phyloP scores from a whole-genome alignment of 2,888 invertebrate genomes.

The Lasius fuliginosus region DNA sequence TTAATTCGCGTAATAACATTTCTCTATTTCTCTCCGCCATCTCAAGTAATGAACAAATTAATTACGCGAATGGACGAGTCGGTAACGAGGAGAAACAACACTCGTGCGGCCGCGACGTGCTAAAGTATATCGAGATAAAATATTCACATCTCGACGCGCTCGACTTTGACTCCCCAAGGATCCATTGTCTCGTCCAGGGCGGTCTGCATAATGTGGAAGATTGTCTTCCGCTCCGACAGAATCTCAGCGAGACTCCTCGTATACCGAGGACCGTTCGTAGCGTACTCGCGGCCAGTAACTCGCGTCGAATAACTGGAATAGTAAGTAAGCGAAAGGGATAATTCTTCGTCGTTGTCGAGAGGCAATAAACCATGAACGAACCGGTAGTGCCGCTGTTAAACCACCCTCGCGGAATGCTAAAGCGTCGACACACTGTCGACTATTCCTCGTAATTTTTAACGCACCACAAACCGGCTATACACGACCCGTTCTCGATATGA shows the following conservation, averaged over 20 bases:
- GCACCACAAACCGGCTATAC: conserved; percentile 5
- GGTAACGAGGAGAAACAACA: not conserved
- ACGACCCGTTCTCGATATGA: not conserved
- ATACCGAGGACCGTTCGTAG: conserved; percentile 96
- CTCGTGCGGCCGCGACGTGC: not conserved
- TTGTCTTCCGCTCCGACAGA: conserved; percentile 96
- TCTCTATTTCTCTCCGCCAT: not conserved
- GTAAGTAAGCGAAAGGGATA: conserved; percentile 51
- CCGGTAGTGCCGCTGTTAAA: conserved; percentile 19
- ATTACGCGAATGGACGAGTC: conserved; percentile 18
- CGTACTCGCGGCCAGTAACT: conserved; percentile 93
- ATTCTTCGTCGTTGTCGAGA: not conserved
- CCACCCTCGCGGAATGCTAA: conserved; percentile 19
- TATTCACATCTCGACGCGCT: conserved; percentile 97
- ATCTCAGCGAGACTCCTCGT: conserved; percentile 96
- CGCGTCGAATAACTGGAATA: conserved; percentile 92
- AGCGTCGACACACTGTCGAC: conserved; percentile 39
- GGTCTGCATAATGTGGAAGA: conserved; percentile 96
- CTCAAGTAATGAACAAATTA: conserved; percentile 39
- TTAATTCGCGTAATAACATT: not conserved
- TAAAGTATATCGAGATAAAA: conserved; percentile 41
- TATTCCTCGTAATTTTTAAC: conserved; percentile 41
- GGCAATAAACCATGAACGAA: conserved; percentile 38
- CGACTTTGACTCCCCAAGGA: conserved; percentile 97
- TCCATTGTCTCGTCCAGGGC: conserved; percentile 95